Conservation (phyloP, 2,797 vertebrate species). For the Paguma larvata region DNA sequence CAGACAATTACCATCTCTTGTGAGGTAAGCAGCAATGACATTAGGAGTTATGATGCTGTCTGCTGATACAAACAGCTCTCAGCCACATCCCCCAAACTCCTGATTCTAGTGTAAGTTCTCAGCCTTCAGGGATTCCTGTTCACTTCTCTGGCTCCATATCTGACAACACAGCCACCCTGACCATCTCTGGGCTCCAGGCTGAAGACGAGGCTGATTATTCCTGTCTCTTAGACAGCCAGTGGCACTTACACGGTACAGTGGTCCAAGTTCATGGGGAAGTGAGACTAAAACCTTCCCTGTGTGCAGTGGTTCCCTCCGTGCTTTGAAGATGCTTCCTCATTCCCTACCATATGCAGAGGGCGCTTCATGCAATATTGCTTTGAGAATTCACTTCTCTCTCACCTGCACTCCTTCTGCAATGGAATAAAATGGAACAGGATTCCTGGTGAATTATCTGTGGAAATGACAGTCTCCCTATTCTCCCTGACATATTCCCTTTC, state of each 20-base stretch:
- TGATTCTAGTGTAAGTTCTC: fast-evolving
- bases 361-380: not conserved
- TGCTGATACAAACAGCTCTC: conserved; percentile 53
- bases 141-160: not conserved
- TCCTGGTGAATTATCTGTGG: not conserved
- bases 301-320: not conserved
- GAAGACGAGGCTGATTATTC: not conserved
- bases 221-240: fast-evolving
- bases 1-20: not conserved
- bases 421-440: not conserved
- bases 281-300: not conserved
- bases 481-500: not conserved
- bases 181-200: not conserved
- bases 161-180: not conserved
- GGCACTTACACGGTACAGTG: not conserved
- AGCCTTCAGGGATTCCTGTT: not conserved
- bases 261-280: not conserved
- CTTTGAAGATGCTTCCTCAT: not conserved
- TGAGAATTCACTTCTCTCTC: not conserved
- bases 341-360: not conserved
- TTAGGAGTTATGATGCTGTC: not conserved
- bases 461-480: not conserved
- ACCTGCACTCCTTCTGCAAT: not conserved
- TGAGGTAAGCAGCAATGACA: not conserved
- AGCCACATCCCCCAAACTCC: not conserved